Evolutionary conservation across 2,113 vertebrate species (phyloP), one percentile per base, ranked within the genome.

Genomic region (Ancistrus triradiatus): DNA sequence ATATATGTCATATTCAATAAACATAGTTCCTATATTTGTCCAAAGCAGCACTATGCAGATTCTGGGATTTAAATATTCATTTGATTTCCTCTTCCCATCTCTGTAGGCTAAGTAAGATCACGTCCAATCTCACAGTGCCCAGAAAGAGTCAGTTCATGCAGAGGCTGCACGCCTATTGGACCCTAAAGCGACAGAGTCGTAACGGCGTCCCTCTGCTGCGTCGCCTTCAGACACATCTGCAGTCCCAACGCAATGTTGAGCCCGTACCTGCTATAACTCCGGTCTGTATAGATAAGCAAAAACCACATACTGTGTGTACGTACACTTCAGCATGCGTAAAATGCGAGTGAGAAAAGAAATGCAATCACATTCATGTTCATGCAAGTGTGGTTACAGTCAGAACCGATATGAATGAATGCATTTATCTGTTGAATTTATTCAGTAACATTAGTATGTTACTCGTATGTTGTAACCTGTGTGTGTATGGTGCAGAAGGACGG

Each of bases 111-210:
- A 97, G 95, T 80, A 98, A 97, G 86, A 98, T 99, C 78, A 98
- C 95, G 31, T 92, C 92, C 74, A 94, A 95, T 73, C 77, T 99
- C 63, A 95, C 93, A n/a, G 91, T 99, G 68, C 95, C 91, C 70
- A 86, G 95, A 78, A 99, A 98, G 77, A 96, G 95, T 79, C 96
- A 99, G 87, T 99, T 99, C 80, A 98, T 99, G 96, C 96, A 99
- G 75, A 86, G 96, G 49, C 88, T 99, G 22, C 96, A 99, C 72
- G 98, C 95, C 85, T 99, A 98, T 79, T 99, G 96, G 96, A 98
- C 95, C 0, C 80, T 99, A 73, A 99, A 99, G 84, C 89, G 96
- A 63, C 96, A 99, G 82, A 98, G 95, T 43, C 91, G 96, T 13
- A 99, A 99, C 0, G 96, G 96, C 0, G 96, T 99, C 0, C 96